Percentiles rank a stretch among this genome's conserved stretches.
Evolutionary conservation across 2,888 invertebrate species (phyloP).

Genomic region (Thecocarcelia acutangulata): DNA sequence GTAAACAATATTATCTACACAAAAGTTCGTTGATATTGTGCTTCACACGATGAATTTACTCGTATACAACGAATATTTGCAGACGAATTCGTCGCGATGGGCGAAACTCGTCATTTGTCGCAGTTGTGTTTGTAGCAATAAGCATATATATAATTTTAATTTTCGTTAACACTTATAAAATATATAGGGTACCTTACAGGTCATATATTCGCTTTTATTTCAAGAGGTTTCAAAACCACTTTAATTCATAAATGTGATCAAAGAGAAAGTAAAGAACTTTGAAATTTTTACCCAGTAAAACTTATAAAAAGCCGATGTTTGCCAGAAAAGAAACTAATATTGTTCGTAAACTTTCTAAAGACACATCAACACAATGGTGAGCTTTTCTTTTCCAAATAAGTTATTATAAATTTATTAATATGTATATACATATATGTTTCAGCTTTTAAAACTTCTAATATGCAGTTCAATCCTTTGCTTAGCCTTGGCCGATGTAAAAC

Average conservation of each 20-base stretch:
- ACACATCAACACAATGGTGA: slow-evolving; percentile 45
- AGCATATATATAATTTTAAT: too few relatives aligned
- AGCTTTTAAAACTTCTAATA: slow-evolving; percentile 59
- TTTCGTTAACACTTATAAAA: too few relatives aligned
- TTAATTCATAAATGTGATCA: slow-evolving; percentile 39
- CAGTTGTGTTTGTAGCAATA: too few relatives aligned
- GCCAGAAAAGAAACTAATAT: slow-evolving; percentile 37
- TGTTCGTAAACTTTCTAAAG: neutral
- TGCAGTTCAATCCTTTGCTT: slow-evolving; percentile 74
- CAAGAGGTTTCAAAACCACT: neutral
- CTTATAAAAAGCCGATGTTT: slow-evolving; percentile 57
- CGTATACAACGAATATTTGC: too few relatives aligned
- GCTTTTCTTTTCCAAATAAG: neutral
- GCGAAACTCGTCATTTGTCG: too few relatives aligned
- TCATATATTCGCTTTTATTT: too few relatives aligned
- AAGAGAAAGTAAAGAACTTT: slow-evolving; percentile 60
- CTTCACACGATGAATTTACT: too few relatives aligned
- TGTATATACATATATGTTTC: neutral
- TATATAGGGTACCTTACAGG: too few relatives aligned
- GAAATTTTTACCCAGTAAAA: slow-evolving; percentile 3
- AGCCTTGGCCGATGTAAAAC: slow-evolving; percentile 79
- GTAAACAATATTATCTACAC: too few relatives aligned
- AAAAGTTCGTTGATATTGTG: too few relatives aligned
- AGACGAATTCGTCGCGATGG: too few relatives aligned
- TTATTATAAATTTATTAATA: neutral